Base-by-base conservation (phyloP, 1,140 invertebrate genomes). In the Epicauta chinensis region DNA sequence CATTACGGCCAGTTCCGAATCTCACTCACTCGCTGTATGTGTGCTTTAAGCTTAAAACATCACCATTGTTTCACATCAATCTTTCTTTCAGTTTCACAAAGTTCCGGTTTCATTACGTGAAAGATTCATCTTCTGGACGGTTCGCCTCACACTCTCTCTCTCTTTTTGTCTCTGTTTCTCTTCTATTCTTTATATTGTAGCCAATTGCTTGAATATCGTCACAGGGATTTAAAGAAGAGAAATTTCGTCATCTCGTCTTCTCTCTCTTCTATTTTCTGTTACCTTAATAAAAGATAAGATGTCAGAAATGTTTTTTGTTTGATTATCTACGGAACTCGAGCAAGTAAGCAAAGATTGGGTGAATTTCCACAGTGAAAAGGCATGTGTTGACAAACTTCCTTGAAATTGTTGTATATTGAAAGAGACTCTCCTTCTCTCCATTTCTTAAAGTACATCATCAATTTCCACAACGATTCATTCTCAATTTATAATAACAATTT, bases 101-200 rank as follows among this genome's bases (percentile, higher is more conserved):
- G 52, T 61, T 58, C 53, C 53, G 55, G 59, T 61, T 61, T 61
- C 59, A 61, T 61, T 58, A 58, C 51, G 49, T 44, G 45, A 50
- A 45, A 61, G 59, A 61, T 61, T 58, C 59, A 61, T 61, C 59
- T 61, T 61, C 51, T 34, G 38, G 44, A 39, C 42, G 41, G 51
- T 39, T 39, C 23, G 23, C 4, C n/a, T n/a, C n/a, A n/a, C n/a
- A n/a, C n/a, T n/a, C n/a, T n/a, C n/a, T n/a, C n/a, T n/a, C n/a
- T n/a, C n/a, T n/a, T 23, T 23, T 23, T 7, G 23, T 3, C 23
- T 23, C 23, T 23, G n/a, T n/a, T 23, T 23, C 23, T 7, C 23
- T 43, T 43, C 23, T 43, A 15, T 31, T n/a, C 30, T 43, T 43
- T 43, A 43, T 30, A 32, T 30, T 30, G 17, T 13, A 16, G 12